These are phyloP conservation scores for Propithecus deckenii DNA, from an alignment of 2,797 vertebrate species.

Conservation along the genomic window DNA sequence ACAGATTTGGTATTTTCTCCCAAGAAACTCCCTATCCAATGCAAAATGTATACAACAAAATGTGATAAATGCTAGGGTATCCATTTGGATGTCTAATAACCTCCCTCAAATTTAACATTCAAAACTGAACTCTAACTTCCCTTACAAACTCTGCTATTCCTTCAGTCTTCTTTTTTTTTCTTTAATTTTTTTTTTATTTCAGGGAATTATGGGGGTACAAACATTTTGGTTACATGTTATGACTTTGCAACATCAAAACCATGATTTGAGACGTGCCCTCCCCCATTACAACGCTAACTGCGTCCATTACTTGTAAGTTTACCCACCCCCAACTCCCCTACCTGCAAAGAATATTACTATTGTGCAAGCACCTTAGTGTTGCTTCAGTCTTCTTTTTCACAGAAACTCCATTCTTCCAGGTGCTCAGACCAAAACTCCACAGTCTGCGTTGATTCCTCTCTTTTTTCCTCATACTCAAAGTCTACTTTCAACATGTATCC, in stretches of 20 bases:
- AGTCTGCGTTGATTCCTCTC: background rate
- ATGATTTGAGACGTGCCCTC: too few species aligned
- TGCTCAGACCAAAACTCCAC: background rate
- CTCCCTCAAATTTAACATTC: background rate
- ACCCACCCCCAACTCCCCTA: too few species aligned
- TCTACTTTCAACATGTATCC: background rate
- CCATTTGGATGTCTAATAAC: background rate
- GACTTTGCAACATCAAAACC: too few species aligned
- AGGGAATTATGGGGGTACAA: too few species aligned
- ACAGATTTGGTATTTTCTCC: background rate
- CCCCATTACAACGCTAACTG: too few species aligned
- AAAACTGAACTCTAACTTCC: background rate
- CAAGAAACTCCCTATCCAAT: background rate
- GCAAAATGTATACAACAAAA: background rate
- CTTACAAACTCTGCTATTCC: background rate
- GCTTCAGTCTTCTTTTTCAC: background rate
- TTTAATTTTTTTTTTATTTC: too few species aligned
- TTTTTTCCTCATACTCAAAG: background rate
- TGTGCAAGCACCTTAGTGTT: too few species aligned
- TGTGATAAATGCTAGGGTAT: background rate
- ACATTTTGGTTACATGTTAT: too few species aligned
- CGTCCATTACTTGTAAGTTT: too few species aligned
- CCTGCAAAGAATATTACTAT: too few species aligned
- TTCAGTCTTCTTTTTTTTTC: background rate
- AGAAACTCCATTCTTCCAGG: background rate